Evolutionary conservation across 1,140 invertebrate species (phyloP), one percentile per base, ranked within the genome.

Genomic region (Anadara kagoshimensis): DNA sequence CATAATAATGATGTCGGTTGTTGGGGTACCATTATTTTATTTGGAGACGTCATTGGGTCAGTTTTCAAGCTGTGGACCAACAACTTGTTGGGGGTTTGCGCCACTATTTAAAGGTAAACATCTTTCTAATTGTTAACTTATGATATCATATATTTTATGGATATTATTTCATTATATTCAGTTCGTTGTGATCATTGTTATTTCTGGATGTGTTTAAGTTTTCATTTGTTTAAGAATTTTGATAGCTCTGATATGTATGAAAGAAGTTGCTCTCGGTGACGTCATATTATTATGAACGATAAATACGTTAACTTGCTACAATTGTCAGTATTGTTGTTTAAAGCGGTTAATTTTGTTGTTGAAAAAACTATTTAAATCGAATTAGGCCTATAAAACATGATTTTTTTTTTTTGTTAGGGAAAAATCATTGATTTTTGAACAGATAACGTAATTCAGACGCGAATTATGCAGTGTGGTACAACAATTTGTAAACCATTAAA

Each of bases 21-120:
- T 94, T 51, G 94, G 94, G 0, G 89, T 94, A 58, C 94, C 94
- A 0, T 89, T 94, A 1, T 92, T 93, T 41, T 92, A 95, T 66
- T 88, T 95, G 64, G 94, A 95, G 88, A 90, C 95, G 8, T 92
- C 93, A 1, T 88, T 95, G 3, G 94, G 94, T 18, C 94, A 95
- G 85, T 92, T 94, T 77, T 93, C 93, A 47, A 93, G 94, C 79
- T 91, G 92, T 85, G 94, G 94, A 53, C 92, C 93, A 20, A 92
- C 94, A 12, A 93, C 93, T 41, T 91, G 94, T 58, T 95, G 94
- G 94, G 91, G 92, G 76, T 93, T 94, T 59, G 93, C 94, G 41
- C 94, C 94, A 0, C 90, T 95, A 59, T 93, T 95, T 79, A 93
- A 92, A 92, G 94, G 94, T 94, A 78, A 62, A 59, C 20, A 36